phyloP scores from a whole-genome alignment of 2,113 vertebrate species.

The Cisticola juncidis region DNA sequence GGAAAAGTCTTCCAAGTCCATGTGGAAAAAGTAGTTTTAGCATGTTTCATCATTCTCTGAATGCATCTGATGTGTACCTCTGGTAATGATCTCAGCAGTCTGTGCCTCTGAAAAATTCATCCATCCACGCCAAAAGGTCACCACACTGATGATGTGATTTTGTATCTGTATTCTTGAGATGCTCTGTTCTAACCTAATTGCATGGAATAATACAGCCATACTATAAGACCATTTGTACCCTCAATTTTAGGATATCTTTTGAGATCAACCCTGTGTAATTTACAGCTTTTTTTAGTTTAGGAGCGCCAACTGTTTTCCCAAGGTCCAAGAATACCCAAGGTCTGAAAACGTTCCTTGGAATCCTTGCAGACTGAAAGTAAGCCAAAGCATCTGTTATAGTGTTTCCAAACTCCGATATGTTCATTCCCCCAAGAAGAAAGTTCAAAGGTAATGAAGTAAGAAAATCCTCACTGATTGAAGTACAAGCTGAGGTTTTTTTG shows the following conservation, averaged over 20 bases:
- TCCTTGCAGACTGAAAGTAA: background rate
- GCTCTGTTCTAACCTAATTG: background rate
- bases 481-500: background rate
- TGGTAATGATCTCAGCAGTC: background rate
- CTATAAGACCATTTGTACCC: background rate
- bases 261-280: background rate
- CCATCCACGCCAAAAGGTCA: background rate
- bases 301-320: background rate
- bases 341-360: conserved; percentile 11
- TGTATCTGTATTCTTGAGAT: background rate
- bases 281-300: background rate
- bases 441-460: background rate
- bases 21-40: background rate
- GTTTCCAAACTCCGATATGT: background rate
- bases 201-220: background rate
- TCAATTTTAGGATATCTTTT: background rate
- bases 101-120: background rate
- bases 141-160: accelerated
- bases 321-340: background rate
- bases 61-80: background rate
- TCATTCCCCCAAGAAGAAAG: background rate
- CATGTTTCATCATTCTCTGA: background rate
- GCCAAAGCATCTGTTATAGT: background rate
- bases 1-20: background rate
- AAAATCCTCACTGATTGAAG: background rate